Evolutionary conservation across 2,888 invertebrate genomes (phyloP).

Genomic region (Teleogryllus oceanicus): DNA sequence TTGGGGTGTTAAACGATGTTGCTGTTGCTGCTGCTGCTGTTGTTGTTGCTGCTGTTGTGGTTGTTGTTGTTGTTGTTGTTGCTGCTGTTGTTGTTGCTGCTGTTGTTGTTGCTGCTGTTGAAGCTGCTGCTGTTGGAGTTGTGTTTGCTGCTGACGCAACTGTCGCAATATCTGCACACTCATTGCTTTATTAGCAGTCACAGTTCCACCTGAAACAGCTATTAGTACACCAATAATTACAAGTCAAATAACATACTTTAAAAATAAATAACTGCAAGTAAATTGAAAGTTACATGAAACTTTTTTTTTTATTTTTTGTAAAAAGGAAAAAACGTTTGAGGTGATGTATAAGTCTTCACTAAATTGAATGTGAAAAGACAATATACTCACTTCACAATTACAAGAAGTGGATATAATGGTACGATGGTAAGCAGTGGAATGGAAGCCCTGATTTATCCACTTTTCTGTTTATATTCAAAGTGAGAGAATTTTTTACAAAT

Average conservation of each 20-base stretch:
- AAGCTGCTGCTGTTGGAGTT: slow-evolving; percentile 41
- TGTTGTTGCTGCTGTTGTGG: slow-evolving; percentile 39
- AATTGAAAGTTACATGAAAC: too few relatives aligned
- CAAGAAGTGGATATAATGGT: not conserved
- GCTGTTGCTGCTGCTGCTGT: slow-evolving; percentile 42
- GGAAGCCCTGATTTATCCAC: too few relatives aligned
- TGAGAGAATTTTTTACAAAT: too few relatives aligned
- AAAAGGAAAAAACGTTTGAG: too few relatives aligned
- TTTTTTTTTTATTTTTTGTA: too few relatives aligned
- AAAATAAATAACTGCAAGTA: too few relatives aligned
- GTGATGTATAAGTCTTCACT: too few relatives aligned
- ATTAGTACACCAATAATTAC: not conserved
- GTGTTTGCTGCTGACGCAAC: slow-evolving; percentile 35
- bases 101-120: slow-evolving; percentile 40
- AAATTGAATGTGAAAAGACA: too few relatives aligned
- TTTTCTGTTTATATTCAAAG: too few relatives aligned
- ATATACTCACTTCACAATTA: too few relatives aligned
- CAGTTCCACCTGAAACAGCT: slow-evolving; percentile 50
- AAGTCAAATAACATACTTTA: too few relatives aligned
- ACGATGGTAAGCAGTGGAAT: not conserved
- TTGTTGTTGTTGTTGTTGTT: slow-evolving; percentile 25
- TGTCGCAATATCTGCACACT: not conserved
- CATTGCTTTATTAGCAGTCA: slow-evolving; percentile 42
- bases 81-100: slow-evolving; percentile 29
- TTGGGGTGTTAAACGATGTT: slow-evolving; percentile 39